Evolutionary conservation across 1,140 invertebrate genomes (phyloP), one percentile per base, ranked within the genome.

Genomic region (Dufourea novaeangliae): DNA sequence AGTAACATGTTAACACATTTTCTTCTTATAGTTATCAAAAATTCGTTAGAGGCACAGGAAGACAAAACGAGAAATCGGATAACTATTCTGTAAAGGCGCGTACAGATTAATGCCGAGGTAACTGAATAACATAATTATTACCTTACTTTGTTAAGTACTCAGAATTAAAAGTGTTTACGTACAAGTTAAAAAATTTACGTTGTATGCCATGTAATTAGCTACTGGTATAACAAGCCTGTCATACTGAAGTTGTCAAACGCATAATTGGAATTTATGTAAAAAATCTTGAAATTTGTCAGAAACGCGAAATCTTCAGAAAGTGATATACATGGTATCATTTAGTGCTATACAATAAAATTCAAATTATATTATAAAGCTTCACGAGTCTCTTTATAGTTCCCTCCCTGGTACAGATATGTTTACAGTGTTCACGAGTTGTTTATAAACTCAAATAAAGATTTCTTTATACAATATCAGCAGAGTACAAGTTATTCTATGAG

Each of bases 321-420:
- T 46, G 52, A 62, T 71, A 25, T 70, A 76, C 57, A 54, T 71
- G 79, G 46, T 63, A 83, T 83, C 71, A 66, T 82, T 78, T 73
- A 59, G 63, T 34, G 2, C 12, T 79, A 56, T 69, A 54, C 61
- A 82, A 82, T 82, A 79, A 83, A 83, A 83, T 70, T 22, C 67
- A 64, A 82, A 44, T 74, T 70, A 59, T 57, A 37, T 25, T 62
- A 72, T 52, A 62, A 32, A 0, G 4, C 12, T 4, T 14, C 34
- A 12, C 12, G 2, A 50, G 50, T 17, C 20, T 5, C 10, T 22
- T 34, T 29, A 32, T 11, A 8, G n/a, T 29, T 29, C 12, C 22
- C 17, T n/a, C 17, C 17, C 2, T 37, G 3, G n/a, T 44, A 44
- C n/a, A n/a, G n/a, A n/a, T n/a, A n/a, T n/a, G 8, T 37, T 37